These are phyloP conservation scores for Pseudonaja textilis DNA, from an alignment of 2,113 vertebrate species.

Conservation along the genomic window DNA sequence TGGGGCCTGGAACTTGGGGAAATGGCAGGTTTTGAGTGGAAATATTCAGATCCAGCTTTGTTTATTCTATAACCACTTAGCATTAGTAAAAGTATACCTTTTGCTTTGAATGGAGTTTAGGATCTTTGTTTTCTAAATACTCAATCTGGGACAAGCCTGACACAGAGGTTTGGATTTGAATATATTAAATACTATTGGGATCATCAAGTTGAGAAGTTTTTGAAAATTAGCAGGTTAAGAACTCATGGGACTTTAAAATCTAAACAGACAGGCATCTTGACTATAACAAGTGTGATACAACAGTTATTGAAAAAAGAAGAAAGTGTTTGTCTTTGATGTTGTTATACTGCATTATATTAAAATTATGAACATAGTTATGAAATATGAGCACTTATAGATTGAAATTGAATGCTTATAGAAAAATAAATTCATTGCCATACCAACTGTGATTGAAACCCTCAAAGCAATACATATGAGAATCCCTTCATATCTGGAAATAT, in stretches of 20 bases:
- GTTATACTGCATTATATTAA: not conserved
- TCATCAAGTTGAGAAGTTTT: not conserved
- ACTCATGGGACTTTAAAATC: not conserved
- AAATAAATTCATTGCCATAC: not conserved
- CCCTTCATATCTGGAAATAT: too few relatives aligned
- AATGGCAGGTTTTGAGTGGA: too few relatives aligned
- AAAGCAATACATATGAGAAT: too few relatives aligned
- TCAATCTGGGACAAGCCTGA: not conserved
- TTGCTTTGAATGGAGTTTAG: not conserved
- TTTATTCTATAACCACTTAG: too few relatives aligned
- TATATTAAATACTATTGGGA: not conserved
- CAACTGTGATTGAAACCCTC: not conserved
- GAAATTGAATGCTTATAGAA: not conserved
- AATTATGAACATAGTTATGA: not conserved
- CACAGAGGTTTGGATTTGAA: not conserved
- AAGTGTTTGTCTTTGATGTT: not conserved
- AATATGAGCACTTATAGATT: not conserved
- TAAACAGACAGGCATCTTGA: not conserved
- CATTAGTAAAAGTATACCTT: too few relatives aligned
- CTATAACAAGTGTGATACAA: not conserved
- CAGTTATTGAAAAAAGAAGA: not conserved
- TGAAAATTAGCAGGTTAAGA: not conserved
- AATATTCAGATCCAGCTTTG: too few relatives aligned
- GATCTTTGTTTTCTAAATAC: not conserved
- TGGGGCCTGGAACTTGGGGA: too few relatives aligned